Evolutionary conservation across 1,140 invertebrate species (phyloP).

Genomic region (Thaumatotibia leucotreta): DNA sequence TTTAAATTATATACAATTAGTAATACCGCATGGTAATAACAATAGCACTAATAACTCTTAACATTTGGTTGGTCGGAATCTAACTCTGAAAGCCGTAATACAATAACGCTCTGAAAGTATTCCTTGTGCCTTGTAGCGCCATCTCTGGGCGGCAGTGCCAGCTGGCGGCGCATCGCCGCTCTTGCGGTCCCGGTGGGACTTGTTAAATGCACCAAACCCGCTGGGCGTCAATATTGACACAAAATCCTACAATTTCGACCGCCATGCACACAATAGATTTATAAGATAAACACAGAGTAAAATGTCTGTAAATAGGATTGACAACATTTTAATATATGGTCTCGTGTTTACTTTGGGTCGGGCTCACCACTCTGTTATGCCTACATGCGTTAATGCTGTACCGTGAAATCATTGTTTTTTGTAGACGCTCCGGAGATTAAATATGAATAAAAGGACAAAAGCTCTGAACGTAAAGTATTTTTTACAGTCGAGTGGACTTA

Average conservation of each 20-base stretch:
- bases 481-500: constrained; percentile 53
- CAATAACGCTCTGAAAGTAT: background rate
- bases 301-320: constrained; percentile 73
- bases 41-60: too few species aligned
- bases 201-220: constrained; percentile 68
- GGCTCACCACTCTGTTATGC: constrained; percentile 59
- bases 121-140: background rate
- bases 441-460: constrained; percentile 69
- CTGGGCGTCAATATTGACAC: constrained; percentile 66
- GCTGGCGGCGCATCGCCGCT: background rate
- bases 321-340: constrained; percentile 75
- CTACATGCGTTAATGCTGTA: constrained; percentile 71
- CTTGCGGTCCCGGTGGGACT: constrained; percentile 50
- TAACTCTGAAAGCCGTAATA: too few species aligned
- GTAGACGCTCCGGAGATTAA: constrained; percentile 61
- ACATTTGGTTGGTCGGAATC: too few species aligned
- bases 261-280: constrained; percentile 73
- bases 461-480: constrained; percentile 47
- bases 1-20: too few species aligned
- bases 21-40: too few species aligned
- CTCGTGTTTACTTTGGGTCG: constrained; percentile 59
- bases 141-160: background rate
- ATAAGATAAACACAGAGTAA: constrained; percentile 74
- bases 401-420: constrained; percentile 75
- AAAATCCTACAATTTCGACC: constrained; percentile 72